Evolutionary conservation across 35 echinoderm and acorn worm genomes (phyloP).

Genomic region (Acanthaster planci): DNA sequence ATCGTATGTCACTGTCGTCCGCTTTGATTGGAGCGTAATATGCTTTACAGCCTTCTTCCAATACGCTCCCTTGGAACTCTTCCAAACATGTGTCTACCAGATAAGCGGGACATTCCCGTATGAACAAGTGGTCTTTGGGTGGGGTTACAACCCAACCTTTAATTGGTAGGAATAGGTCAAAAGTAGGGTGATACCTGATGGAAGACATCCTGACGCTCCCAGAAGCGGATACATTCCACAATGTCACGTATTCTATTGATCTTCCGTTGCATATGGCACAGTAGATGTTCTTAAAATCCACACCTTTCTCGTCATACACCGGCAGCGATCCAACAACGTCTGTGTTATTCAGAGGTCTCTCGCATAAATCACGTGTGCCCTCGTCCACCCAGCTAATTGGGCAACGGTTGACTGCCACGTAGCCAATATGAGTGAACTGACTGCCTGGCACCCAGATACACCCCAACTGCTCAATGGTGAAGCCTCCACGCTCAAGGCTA

Average conservation of each 20-base stretch:
- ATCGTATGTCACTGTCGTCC: background rate
- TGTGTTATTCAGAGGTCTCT: background rate
- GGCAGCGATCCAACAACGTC: background rate
- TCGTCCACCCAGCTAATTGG: background rate
- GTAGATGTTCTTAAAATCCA: slow-evolving; percentile 36
- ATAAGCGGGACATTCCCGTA: slow-evolving; percentile 7
- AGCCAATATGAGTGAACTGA: slow-evolving; percentile 10
- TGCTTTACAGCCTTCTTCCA: background rate
- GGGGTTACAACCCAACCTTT: background rate
- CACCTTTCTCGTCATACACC: background rate
- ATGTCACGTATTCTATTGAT: background rate
- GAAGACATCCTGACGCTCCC: background rate
- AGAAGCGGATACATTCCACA: background rate
- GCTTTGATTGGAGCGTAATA: slow-evolving; percentile 16
- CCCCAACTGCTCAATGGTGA: background rate
- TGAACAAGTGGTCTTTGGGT: background rate
- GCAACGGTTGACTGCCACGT: background rate
- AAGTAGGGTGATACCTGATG: no score
- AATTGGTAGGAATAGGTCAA: background rate
- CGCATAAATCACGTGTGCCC: background rate
- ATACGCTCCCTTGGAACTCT: background rate
- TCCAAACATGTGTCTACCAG: background rate
- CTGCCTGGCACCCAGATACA: background rate
- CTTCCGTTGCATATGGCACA: slow-evolving; percentile 28
- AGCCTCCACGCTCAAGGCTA: background rate